Percentiles rank a stretch among this genome's conserved stretches.
Conservation (phyloP, 2,888 invertebrate genomes). For the Drosophila atripex region DNA sequence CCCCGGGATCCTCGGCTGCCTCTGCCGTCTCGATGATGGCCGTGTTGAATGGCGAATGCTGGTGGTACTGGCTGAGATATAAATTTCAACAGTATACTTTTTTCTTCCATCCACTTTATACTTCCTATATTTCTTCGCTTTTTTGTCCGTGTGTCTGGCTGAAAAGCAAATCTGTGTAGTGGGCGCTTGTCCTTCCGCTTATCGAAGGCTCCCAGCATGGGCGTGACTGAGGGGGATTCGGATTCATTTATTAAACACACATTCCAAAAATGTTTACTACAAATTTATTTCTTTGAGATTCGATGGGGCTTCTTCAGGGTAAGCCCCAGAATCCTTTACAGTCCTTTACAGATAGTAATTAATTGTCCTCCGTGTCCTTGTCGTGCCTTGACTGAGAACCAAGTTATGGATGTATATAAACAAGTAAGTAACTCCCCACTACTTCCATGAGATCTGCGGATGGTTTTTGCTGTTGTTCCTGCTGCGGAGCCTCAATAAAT, state of each 20-base stretch:
- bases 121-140: conserved; percentile 29
- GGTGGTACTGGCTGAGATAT: conserved; percentile 55
- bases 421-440: neutral
- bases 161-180: conserved; percentile 39
- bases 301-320: neutral
- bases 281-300: neutral
- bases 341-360: neutral
- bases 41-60: conserved; percentile 40
- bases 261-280: neutral
- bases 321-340: neutral
- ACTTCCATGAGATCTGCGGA: neutral
- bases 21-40: conserved; percentile 45
- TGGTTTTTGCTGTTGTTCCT: too few relatives aligned
- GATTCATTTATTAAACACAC: conserved; percentile 1
- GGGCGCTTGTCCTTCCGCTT: conserved; percentile 40
- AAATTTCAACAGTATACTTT: conserved; percentile 55
- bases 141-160: conserved; percentile 3
- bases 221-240: neutral
- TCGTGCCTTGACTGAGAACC: neutral
- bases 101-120: conserved; percentile 23
- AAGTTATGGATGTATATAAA: neutral
- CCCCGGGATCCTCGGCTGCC: conserved; percentile 1
- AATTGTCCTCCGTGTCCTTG: conserved; percentile 2
- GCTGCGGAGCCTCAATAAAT: conserved; percentile 60
- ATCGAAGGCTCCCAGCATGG: conserved; percentile 16